Evolutionary conservation across 2,888 invertebrate genomes (phyloP), one percentile per base, ranked within the genome.

Genomic region (Catocala fraxini): DNA sequence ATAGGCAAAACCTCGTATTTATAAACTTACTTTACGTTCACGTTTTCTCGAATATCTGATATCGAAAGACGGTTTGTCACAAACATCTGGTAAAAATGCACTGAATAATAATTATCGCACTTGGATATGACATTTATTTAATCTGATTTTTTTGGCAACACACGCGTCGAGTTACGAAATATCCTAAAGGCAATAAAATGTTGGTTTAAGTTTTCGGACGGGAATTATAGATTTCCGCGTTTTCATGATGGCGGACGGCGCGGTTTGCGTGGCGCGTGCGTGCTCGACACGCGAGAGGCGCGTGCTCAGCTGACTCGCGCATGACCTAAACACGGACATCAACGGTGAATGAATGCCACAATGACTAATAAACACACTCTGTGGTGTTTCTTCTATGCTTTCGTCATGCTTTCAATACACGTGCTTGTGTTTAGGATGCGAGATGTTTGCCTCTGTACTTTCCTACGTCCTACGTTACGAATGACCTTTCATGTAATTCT

Each of bases 271-370:
- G 83, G 63, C 42, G 48, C 60, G 63, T 63, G 84, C 89, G 86
- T 90, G 91, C 52, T 49, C 65, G 63, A 71, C 91, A 90, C 85
- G 89, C 82, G 82, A 65, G n/a, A 0, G 4, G 10, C 86, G 80
- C 92, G 89, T 90, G 92, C 55, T 45, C 47, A 13, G 54, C 42
- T 48, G 63, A 47, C 47, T 57, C 34, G 68, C 63, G 61, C 60
- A 70, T 72, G 75, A 63, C 68, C 70, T 71, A 71, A 70, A 66
- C 70, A 68, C 61, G 63, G 47, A 33, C 41, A 10, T 11, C 51
- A 45, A 34, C 48, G 46, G 59, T 75, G 71, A 76, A 82, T 85
- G 83, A 82, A 77, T 75, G 73, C 65, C 60, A 47, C 55, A 39
- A 25, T 45, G 61, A 46, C 39, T 52, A 34, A 61, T 39, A 15